Evolutionary conservation across 1,140 invertebrate genomes (phyloP).

Genomic region (Brachionus paranguensis): DNA sequence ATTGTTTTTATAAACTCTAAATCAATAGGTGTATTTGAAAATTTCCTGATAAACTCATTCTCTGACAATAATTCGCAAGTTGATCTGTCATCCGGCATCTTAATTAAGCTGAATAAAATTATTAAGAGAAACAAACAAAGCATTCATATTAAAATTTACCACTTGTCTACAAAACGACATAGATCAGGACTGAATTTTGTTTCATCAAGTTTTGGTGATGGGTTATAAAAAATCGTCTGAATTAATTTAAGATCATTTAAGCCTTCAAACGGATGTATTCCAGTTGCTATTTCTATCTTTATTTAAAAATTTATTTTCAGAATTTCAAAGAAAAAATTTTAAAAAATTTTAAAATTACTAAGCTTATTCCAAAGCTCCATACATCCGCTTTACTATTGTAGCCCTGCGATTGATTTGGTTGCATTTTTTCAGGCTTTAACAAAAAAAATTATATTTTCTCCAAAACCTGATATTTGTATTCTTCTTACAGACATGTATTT

Average conservation of each 20-base stretch:
- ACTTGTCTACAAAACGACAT: background rate
- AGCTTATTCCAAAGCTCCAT: conserved; percentile 5
- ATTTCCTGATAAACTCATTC: background rate
- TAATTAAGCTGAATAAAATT: background rate
- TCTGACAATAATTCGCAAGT: background rate
- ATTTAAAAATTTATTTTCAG: background rate
- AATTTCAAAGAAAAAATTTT: background rate
- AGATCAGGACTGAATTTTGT: background rate
- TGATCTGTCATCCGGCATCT: background rate
- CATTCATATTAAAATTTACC: background rate
- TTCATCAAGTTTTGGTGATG: background rate
- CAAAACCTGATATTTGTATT: background rate
- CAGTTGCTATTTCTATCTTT: conserved; percentile 15
- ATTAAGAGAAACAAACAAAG: background rate
- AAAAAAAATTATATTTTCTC: background rate
- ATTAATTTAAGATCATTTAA: background rate
- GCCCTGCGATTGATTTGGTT: background rate
- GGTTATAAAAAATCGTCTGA: background rate
- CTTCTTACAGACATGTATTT: background rate
- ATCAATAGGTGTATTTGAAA: background rate
- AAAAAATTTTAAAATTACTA: background rate
- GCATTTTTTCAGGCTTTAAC: conserved; percentile 4
- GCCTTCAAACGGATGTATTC: background rate
- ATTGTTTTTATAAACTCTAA: background rate
- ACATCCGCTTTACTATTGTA: background rate